These are phyloP conservation scores for Temnothorax nylanderi DNA, from an alignment of 1,140 invertebrate genomes.

Conservation along the genomic window DNA sequence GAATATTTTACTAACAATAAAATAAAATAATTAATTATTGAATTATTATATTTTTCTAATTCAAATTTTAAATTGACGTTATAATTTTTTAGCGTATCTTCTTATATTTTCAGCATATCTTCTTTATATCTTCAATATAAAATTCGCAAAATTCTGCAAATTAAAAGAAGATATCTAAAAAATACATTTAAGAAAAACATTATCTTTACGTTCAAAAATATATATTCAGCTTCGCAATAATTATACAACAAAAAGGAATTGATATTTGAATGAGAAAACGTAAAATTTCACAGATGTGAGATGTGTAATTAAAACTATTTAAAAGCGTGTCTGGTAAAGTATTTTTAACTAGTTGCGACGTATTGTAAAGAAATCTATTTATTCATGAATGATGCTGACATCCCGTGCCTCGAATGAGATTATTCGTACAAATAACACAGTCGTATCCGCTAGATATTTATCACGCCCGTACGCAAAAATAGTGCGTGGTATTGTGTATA, in stretches of 20 bases:
- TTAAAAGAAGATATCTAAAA: neutral
- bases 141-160: neutral
- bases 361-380: constrained; percentile 45
- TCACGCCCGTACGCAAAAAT: constrained; percentile 51
- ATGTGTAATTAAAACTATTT: neutral
- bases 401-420: constrained; percentile 36
- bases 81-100: too few relatives aligned
- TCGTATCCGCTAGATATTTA: constrained; percentile 49
- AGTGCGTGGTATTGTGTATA: constrained; percentile 33
- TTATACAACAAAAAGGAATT: neutral
- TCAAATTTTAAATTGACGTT: too few relatives aligned
- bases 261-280: neutral
- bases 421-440: constrained; percentile 59
- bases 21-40: neutral
- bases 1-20: neutral
- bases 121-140: neutral
- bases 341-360: neutral
- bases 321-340: neutral
- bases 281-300: neutral
- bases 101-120: too few relatives aligned
- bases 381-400: constrained; percentile 50
- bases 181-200: neutral
- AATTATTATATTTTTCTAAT: too few relatives aligned
- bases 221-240: neutral
- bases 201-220: neutral